Conservation (phyloP, 2,797 vertebrate species). For the Typhlichthys subterraneus region DNA sequence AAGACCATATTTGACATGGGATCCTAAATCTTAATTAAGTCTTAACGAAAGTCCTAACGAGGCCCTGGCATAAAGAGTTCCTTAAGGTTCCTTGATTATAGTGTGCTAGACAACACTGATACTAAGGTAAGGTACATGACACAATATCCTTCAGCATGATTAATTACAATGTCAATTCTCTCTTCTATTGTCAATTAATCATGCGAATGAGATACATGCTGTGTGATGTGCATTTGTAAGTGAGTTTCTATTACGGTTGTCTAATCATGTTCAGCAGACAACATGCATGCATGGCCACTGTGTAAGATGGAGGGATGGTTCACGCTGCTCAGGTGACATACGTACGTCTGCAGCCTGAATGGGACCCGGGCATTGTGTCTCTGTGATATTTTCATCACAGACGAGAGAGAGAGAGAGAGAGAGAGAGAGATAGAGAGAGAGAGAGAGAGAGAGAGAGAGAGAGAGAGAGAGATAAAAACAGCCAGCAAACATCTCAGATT, state of each 20-base stretch:
- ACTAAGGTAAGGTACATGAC: constrained; percentile 13
- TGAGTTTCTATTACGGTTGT: constrained; percentile 5
- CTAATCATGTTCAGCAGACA: too few species aligned
- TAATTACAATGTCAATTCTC: constrained; percentile 37
- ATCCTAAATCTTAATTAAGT: too few species aligned
- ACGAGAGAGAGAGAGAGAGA: background rate
- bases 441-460: too few species aligned
- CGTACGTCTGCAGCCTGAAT: constrained; percentile 27
- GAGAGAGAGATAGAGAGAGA: too few species aligned
- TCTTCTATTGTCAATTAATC: constrained; percentile 37
- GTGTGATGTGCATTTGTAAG: constrained; percentile 1
- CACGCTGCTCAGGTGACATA: background rate
- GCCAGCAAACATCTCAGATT: constrained; percentile 31
- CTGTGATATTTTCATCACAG: background rate
- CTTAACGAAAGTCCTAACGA: background rate
- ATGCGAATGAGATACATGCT: constrained; percentile 7
- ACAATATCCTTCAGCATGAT: constrained; percentile 40
- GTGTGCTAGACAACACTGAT: constrained; percentile 22
- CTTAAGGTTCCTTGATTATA: background rate
- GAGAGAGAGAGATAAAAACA: constrained; percentile 1
- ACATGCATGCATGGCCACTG: background rate
- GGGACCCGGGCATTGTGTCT: constrained; percentile 5
- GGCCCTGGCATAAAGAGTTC: background rate
- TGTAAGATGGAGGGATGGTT: background rate
- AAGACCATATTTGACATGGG: background rate